Conservation (phyloP, 2,113 vertebrate genomes). For the Equus przewalskii region DNA sequence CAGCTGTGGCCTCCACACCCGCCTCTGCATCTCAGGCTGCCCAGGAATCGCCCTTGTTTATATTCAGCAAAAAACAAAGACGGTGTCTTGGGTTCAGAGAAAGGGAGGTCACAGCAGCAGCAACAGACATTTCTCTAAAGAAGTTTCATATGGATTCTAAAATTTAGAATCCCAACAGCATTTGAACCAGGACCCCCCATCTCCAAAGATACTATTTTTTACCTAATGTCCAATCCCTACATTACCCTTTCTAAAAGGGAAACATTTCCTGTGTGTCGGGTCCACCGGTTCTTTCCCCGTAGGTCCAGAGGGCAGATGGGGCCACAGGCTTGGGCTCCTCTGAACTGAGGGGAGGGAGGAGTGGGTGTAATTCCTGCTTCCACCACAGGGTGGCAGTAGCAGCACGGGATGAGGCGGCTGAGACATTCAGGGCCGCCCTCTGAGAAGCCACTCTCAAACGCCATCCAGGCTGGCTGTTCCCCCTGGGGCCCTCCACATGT, state of each 20-base stretch:
- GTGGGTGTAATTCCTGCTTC: accelerated
- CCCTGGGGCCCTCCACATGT: accelerated
- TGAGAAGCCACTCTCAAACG: accelerated
- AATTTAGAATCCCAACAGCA: background rate
- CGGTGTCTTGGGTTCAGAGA: background rate
- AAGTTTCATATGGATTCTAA: background rate
- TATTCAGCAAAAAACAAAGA: background rate
- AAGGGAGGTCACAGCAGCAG: background rate
- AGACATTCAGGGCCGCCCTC: accelerated
- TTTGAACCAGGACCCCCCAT: background rate
- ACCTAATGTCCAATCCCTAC: accelerated
- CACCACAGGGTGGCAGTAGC: conserved; percentile 33
- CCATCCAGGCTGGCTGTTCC: too few species aligned
- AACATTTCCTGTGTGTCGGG: background rate
- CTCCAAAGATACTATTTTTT: background rate
- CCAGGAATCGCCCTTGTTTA: background rate
- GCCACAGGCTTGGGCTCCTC: too few species aligned
- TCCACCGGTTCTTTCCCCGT: accelerated
- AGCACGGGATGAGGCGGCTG: background rate
- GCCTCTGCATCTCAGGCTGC: too few species aligned
- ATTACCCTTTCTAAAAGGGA: background rate
- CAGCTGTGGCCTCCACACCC: accelerated
- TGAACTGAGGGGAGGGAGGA: accelerated
- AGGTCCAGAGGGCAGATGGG: background rate
- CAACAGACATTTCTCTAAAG: background rate